These are phyloP conservation scores for Rhipidura dahli DNA, from an alignment of 2,113 vertebrate species.

Conservation along the genomic window DNA sequence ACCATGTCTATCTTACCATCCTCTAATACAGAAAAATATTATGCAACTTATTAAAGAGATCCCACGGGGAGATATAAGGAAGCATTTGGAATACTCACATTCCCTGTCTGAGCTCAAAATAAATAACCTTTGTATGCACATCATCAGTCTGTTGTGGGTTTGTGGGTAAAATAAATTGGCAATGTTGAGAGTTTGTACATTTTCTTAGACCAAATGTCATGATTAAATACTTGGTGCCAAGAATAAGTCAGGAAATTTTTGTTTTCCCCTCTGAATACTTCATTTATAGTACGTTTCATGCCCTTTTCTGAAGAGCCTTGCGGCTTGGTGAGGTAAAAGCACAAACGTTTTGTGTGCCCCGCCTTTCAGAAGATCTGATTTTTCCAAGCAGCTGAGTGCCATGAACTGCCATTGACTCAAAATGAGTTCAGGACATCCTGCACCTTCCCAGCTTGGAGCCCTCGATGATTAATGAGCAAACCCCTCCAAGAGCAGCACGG, in stretches of 20 bases:
- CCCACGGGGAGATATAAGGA: constrained; percentile 24
- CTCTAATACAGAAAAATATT: constrained; percentile 38
- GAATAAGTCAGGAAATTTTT: constrained; percentile 68
- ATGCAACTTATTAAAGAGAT: constrained; percentile 35
- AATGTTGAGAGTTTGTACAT: constrained; percentile 44
- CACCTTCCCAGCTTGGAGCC: neutral
- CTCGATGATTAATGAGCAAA: neutral
- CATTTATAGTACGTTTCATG: constrained; percentile 55
- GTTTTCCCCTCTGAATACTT: constrained; percentile 64
- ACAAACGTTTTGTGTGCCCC: neutral
- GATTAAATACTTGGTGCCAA: constrained; percentile 58
- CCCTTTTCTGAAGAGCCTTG: constrained; percentile 25
- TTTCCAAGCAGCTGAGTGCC: neutral
- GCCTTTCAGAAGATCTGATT: neutral
- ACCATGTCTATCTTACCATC: neutral
- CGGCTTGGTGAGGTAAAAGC: constrained; percentile 55
- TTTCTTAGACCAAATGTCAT: constrained; percentile 68
- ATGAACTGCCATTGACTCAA: neutral
- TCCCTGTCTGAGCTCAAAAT: constrained; percentile 37
- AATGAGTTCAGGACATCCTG: neutral
- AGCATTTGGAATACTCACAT: constrained; percentile 29
- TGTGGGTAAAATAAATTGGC: constrained; percentile 51
- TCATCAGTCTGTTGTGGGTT: constrained; percentile 53
- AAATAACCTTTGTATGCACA: constrained; percentile 58
- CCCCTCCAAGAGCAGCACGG: accelerated